Base-by-base conservation (phyloP, 1,140 invertebrate species). In the Papilio glaucus region DNA sequence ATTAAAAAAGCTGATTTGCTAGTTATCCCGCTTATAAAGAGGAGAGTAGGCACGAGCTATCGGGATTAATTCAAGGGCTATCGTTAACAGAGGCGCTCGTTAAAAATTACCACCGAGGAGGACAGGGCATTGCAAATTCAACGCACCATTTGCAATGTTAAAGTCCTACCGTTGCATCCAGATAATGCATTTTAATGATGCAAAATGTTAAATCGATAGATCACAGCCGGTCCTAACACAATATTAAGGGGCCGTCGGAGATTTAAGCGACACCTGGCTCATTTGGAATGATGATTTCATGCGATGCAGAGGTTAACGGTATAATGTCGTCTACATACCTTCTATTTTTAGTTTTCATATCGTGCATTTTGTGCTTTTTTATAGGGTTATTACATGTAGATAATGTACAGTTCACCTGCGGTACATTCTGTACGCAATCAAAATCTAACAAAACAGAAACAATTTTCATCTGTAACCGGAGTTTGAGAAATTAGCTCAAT, bases 131-230 rank as follows among this genome's bases (percentile, higher is more conserved):
- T 90, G 88, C 85, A 86, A 88, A 90, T 90, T 89, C 85, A 84
- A 83, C 81, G 78, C 79, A 83, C 78, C 71, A 92, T 92, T 92
- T 92, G 90, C 90, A 92, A 92, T 92, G 90, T 90, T 90, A 91
- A 92, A 86, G 75, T 75, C 72, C 79, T 81, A 80, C 82, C 83
- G 85, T 84, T 86, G 88, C 85, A 90, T 86, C 79, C 82, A 82
- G 87, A 90, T 92, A 92, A 92, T 92, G 89, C 89, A 92, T 92
- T 92, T 91, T 89, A 91, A 92, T 90, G 87, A 87, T 82, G 82
- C 79, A 82, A 86, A 89, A 86, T 87, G 86, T 85, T 72, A 81
- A 86, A 87, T 87, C 88, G 79, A 90, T 88, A 83, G 82, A 84
- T 81, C 78, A 81, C 78, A 79, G 78, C 24, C 73, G 74, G 72